phyloP scores from a whole-genome alignment of 2,797 vertebrate species.

The Leucoraja ocellata region DNA sequence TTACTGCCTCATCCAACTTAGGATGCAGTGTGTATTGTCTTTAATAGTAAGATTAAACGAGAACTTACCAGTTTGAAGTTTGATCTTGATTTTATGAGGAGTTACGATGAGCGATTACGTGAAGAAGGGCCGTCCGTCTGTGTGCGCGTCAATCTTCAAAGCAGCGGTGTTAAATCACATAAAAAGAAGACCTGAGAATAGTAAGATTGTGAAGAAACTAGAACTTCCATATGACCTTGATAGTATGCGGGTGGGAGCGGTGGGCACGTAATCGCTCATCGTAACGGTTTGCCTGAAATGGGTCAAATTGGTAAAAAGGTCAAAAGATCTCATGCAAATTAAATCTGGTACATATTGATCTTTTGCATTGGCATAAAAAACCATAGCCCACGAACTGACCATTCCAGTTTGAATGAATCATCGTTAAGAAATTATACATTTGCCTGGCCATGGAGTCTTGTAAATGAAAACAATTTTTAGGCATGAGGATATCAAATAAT shows the following conservation, averaged over 20 bases:
- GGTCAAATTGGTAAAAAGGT: background rate
- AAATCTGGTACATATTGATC: background rate
- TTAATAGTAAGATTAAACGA: background rate
- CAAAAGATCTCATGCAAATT: background rate
- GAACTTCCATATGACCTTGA: too few relatives aligned
- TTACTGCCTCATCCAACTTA: background rate
- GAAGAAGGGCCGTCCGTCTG: too few relatives aligned
- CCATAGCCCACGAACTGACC: background rate
- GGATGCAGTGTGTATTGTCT: background rate
- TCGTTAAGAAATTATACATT: background rate
- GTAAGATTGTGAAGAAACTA: too few relatives aligned
- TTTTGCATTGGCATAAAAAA: background rate
- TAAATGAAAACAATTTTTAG: background rate
- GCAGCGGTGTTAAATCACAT: too few relatives aligned
- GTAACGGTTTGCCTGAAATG: background rate
- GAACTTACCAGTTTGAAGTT: too few relatives aligned
- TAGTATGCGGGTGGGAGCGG: too few relatives aligned
- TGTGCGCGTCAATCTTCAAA: too few relatives aligned
- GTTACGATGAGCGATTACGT: too few relatives aligned
- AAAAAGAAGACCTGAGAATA: too few relatives aligned
- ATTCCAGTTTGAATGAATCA: background rate
- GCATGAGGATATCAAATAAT: too few relatives aligned
- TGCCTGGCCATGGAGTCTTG: background rate
- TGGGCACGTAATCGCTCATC: too few relatives aligned
- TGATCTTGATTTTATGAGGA: too few relatives aligned